Conservation (phyloP, 2,113 vertebrate genomes). For the Hyla sarda region DNA sequence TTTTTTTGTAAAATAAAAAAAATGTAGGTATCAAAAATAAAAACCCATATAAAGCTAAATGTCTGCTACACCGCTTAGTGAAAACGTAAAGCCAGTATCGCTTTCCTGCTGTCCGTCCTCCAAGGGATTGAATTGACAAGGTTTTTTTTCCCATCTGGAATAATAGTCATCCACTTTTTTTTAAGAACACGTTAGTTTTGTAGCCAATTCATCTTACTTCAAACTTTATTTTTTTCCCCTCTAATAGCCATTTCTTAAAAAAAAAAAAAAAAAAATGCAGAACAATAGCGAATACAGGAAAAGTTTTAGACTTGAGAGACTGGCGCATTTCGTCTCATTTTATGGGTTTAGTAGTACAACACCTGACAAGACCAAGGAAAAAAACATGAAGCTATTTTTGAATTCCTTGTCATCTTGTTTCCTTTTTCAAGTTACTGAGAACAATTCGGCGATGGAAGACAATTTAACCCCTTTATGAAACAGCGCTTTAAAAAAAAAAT, state of each 20-base stretch:
- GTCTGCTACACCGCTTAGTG: conserved; percentile 6
- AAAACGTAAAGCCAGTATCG: not conserved
- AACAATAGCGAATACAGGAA: not conserved
- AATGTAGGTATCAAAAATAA: conserved; percentile 10
- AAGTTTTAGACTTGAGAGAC: not conserved
- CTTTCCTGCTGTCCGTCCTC: conserved; percentile 16
- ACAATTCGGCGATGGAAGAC: not conserved
- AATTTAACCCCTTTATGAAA: not conserved
- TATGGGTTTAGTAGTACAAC: not conserved
- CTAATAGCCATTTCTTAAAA: not conserved
- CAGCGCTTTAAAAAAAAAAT: too few relatives aligned
- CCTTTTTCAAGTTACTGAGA: not conserved
- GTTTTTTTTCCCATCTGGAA: conserved; percentile 31
- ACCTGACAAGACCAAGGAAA: not conserved
- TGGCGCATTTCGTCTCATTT: not conserved
- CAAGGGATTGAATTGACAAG: conserved; percentile 15
- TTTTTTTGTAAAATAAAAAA: too few relatives aligned
- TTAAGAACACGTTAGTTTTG: not conserved
- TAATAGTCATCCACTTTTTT: not conserved
- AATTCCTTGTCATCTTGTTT: not conserved
- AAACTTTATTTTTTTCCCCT: not conserved
- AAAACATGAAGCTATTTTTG: not conserved
- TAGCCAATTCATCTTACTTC: not conserved
- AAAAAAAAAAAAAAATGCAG: too few relatives aligned
- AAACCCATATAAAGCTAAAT: not conserved